A percentile compares a stretch with the other conserved stretches of the same genome.
Conservation (phyloP, 2,888 invertebrate genomes). For the Cryptocheilus praepositus region DNA sequence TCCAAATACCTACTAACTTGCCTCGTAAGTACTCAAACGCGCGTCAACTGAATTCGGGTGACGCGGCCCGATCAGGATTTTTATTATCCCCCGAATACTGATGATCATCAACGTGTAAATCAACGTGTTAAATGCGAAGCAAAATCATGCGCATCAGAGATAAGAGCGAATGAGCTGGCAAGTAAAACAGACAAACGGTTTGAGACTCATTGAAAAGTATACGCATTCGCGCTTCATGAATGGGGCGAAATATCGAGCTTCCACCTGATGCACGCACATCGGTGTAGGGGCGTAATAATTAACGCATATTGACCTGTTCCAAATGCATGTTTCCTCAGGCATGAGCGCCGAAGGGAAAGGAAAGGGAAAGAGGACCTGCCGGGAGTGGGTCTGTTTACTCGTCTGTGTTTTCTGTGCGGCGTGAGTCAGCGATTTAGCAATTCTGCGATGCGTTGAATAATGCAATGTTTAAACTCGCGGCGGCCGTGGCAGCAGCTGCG, state of each 20-base stretch:
- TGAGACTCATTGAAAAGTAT: not conserved
- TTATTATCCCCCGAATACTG: no score
- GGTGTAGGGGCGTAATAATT: slow-evolving; percentile 40
- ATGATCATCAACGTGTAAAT: no score
- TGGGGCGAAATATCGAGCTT: slow-evolving; percentile 26
- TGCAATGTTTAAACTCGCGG: slow-evolving; percentile 31
- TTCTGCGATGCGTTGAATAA: slow-evolving; percentile 30
- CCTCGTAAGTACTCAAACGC: no score
- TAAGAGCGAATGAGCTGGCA: no score
- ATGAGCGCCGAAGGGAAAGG: not conserved
- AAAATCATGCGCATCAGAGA: no score
- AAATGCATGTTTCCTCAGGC: slow-evolving; percentile 25
- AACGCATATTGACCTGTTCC: slow-evolving; percentile 47
- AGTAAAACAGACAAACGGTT: no score
- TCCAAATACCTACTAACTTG: no score
- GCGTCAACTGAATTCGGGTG: no score
- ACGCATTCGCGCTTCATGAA: slow-evolving; percentile 20
- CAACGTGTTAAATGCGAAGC: no score
- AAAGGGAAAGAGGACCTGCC: not conserved
- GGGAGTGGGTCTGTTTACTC: not conserved
- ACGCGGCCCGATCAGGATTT: no score
- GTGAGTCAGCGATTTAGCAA: slow-evolving; percentile 16
- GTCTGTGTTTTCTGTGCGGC: slow-evolving; percentile 1
- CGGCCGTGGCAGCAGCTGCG: not conserved
- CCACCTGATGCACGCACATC: slow-evolving; percentile 31